Base-by-base conservation (phyloP, 1,140 invertebrate genomes). In the silkworm (Bombyx mori) region DNA sequence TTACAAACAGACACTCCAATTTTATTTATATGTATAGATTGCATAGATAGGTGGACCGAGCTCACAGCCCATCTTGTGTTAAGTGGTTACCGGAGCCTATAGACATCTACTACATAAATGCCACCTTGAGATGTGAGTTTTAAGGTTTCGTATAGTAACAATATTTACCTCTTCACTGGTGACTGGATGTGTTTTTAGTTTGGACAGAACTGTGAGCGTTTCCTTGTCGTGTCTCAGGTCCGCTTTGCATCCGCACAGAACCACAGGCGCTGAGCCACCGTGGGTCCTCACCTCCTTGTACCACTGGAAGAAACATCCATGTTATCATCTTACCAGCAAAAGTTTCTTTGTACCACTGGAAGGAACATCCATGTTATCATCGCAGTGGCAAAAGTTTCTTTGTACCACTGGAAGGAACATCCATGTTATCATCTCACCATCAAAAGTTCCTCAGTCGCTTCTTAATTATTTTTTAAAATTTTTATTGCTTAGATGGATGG, bases 201-300 rank as follows among this genome's bases (percentile, higher is more conserved):
- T 89, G 54, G 89, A 88, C 57, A 90, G 79, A 62, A 86, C 82
- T 56, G 88, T 85, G 56, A 90, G 78, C 7, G 84, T 88, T 60
- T 90, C 89, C 52, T 87, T 86, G 65, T 91, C 89, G 52, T 86
- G 88, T 55, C 90, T 70, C 5, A 90, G 77, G 73, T 91, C 90
- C n/a, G 85, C 88, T 61, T 90, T 89, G 72, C 90, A 91, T 9
- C 92, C 92, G 68, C 92, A 92, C 46, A 93, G 86, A 48, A 93
- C 87, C 18, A 93, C 89, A 0, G 92, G 91, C 3, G 91, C 90
- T 7, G 90, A 86, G 0, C 90, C 89, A 59, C 91, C 92, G 63
- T 93, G 91, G n/a, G 90, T 90, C 52, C 90, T 88, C 3, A 93
- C 90, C 78, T 93, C 92, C 61, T 90, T 90, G 74, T 90, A 91